Evolutionary conservation across 1,140 invertebrate species (phyloP), one percentile per base, ranked within the genome.

Genomic region (Pinna nobilis): DNA sequence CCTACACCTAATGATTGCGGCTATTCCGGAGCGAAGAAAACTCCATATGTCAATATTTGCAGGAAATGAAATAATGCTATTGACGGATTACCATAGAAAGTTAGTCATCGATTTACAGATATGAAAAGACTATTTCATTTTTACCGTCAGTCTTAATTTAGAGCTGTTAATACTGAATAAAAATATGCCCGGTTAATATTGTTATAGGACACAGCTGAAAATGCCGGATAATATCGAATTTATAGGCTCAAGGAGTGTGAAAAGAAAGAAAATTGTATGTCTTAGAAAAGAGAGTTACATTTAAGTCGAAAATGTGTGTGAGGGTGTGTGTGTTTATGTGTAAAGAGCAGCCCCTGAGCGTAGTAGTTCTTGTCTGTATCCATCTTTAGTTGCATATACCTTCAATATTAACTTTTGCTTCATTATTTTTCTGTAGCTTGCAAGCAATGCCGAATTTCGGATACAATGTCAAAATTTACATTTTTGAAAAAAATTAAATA

Each of bases 181-280:
- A 44, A 44, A 44, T 44, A n/a, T 44, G 9, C 39, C 9, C 39
- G 39, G 39, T 44, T 11, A 44, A 44, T 44, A 11, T n/a, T 44
- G n/a, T 44, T 11, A 9, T 11, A 9, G n/a, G 9, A n/a, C 9
- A 44, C 39, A 44, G 39, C 39, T 44, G 39, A 44, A 44, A 44
- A 9, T 9, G 39, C 39, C 9, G n/a, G n/a, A 11, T 11, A 11
- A 11, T 44, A 9, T 9, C 39, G 9, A 11, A 44, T 44, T 44
- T 9, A 11, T 9, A 44, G n/a, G 9, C n/a, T 44, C 9, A n/a
- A 11, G n/a, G 39, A 44, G 39, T 44, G 9, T 44, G n/a, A 44
- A 44, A 11, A 44, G n/a, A 9, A 44, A 44, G 39, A 63, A 41
- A 63, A 63, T 63, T 63, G 44, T 41, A 63, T 18, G 39, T n/a